Conservation (phyloP, 35 echinoderm and acorn worm genomes). For the Diadema setosum region DNA sequence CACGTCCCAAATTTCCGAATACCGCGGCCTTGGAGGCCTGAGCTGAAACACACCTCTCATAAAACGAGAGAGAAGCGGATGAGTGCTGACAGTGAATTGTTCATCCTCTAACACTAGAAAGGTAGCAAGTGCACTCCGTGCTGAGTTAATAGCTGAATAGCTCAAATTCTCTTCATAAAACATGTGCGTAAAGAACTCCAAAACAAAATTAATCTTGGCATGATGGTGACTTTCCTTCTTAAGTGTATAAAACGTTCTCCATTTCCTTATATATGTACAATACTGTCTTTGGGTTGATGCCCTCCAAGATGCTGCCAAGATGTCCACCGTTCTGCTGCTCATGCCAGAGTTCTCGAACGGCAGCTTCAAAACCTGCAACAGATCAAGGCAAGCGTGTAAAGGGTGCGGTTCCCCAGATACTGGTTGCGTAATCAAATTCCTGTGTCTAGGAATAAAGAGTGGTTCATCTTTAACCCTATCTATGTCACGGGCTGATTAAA, state of each 20-base stretch:
- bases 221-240: conserved; percentile 21
- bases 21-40: conserved; percentile 44
- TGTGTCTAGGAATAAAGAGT: too few relatives aligned
- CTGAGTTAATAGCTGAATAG: conserved; percentile 48
- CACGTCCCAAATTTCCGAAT: conserved; percentile 58
- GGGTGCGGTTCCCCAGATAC: background rate
- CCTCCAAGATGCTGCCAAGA: conserved; percentile 36
- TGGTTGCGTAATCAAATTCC: background rate
- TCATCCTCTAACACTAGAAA: conserved; percentile 3
- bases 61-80: conserved; percentile 37
- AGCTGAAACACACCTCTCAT: conserved; percentile 61
- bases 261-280: conserved; percentile 24
- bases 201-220: background rate
- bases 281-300: conserved; percentile 46
- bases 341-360: background rate
- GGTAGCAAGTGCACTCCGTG: conserved; percentile 17
- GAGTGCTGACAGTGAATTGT: conserved; percentile 12
- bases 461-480: too few relatives aligned
- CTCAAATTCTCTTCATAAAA: background rate
- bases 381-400: background rate
- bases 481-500: too few relatives aligned
- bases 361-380: conserved; percentile 25
- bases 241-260: conserved; percentile 33
- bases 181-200: conserved; percentile 37
- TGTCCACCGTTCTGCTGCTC: background rate